phyloP scores from a whole-genome alignment of 2,888 invertebrate species.

The Pardosa pseudoannulata region DNA sequence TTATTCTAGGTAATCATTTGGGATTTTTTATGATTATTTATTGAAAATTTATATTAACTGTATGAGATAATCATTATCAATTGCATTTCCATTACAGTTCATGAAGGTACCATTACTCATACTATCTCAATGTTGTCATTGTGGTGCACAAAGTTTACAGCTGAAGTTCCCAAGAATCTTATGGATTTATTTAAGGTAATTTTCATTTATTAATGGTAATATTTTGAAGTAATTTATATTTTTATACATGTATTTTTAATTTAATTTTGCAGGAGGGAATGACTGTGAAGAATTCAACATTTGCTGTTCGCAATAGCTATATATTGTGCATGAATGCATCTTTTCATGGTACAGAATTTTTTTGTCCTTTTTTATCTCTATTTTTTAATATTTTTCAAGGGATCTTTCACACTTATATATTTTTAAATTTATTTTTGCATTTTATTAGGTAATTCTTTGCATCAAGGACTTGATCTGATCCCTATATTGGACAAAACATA shows the following conservation, averaged over 20 bases:
- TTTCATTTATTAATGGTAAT: background rate
- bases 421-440: no score
- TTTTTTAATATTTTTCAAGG: no score
- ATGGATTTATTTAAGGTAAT: constrained; percentile 81
- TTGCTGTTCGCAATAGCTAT: constrained; percentile 87
- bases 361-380: no score
- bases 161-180: constrained; percentile 83
- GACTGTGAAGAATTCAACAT: constrained; percentile 86
- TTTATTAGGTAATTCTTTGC: constrained; percentile 71
- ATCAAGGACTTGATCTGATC: constrained; percentile 78
- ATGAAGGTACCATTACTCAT: constrained; percentile 91
- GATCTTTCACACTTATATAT: no score
- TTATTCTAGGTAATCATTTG: no score
- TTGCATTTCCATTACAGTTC: constrained; percentile 83
- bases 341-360: constrained; percentile 80
- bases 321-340: constrained; percentile 85
- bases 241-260: background rate
- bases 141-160: constrained; percentile 85
- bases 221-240: background rate
- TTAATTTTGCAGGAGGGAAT: constrained; percentile 82
- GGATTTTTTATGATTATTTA: no score
- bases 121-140: constrained; percentile 87
- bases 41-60: no score
- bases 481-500: constrained; percentile 85
- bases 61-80: no score